Percentiles rank a stretch among this genome's conserved stretches.
These are phyloP conservation scores for Chironomus riparius DNA, from an alignment of 2,888 invertebrate species.

Conservation along the genomic window DNA sequence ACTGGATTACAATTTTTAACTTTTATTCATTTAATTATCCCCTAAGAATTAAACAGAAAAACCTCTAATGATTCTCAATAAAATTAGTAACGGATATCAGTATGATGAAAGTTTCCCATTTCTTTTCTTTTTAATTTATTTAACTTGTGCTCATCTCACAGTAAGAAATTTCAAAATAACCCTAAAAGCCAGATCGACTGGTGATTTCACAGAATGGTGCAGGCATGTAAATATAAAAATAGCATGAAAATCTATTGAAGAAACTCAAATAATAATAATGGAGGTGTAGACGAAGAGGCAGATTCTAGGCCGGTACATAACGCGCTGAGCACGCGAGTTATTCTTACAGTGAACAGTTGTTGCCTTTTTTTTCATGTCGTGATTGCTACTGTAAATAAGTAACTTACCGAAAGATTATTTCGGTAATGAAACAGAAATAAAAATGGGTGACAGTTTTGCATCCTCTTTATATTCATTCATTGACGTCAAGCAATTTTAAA, in stretches of 20 bases:
- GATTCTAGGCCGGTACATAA: slow-evolving; percentile 8
- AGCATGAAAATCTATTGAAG: not conserved
- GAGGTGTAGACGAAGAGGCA: slow-evolving; percentile 5
- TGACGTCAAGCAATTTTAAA: not conserved
- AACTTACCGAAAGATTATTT: not conserved
- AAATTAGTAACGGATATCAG: slow-evolving; percentile 18
- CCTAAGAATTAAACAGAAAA: not conserved
- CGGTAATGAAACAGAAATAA: not conserved
- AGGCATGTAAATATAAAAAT: not conserved
- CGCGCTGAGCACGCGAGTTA: slow-evolving; percentile 13
- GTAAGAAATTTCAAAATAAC: not conserved
- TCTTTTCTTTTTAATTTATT: not conserved
- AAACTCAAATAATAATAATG: slow-evolving; percentile 13
- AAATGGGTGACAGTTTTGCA: not conserved
- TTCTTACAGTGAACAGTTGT: not conserved
- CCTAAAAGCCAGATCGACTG: not conserved
- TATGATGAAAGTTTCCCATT: not conserved
- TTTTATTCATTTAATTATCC: not conserved
- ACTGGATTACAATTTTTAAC: too few relatives aligned
- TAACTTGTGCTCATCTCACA: not conserved
- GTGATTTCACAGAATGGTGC: not conserved
- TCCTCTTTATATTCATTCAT: not conserved
- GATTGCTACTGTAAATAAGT: not conserved
- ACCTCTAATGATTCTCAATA: not conserved
- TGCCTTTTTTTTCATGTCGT: not conserved